Evolutionary conservation across 2,888 invertebrate genomes (phyloP), one percentile per base, ranked within the genome.

Genomic region (Drosophila rellima): DNA sequence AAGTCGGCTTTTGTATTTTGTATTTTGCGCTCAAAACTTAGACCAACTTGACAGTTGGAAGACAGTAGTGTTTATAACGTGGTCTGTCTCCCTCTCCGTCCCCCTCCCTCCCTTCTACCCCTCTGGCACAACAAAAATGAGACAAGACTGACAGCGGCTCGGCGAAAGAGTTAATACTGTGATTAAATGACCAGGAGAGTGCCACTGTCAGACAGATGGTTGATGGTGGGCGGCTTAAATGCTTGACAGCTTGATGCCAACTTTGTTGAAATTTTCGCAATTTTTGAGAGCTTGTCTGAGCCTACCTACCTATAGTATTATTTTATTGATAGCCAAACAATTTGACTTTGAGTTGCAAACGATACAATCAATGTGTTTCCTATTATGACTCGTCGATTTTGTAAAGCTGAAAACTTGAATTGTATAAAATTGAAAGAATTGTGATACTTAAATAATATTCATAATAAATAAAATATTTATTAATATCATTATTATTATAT

Each of bases 91-190:
- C 3, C 42, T 8, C 18, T 15, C n/a, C 56, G 48, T 52, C 48
- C 13, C 10, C 11, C 15, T 23, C n/a, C 1, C 55, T 59, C 35
- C 50, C 59, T 52, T 26, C 26, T 26, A 5, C 26, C 26, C 51
- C 48, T 66, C 31, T 10, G 44, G 42, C 57, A 35, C 59, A 52
- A 42, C 57, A 67, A 70, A 75, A 78, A 78, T 69, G 78, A 81
- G 83, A 82, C 84, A 78, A 84, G 89, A 89, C 78, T 90, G 90
- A 90, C 90, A 90, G 90, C 88, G 80, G 89, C 89, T 90, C 90
- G 78, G 85, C 80, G 77, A 90, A 90, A 89, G 90, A 89, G 91
- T 90, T 90, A 90, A 89, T 88, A 84, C 89, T 78, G 86, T 82
- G 80, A 88, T 90, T 90, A 90, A 89, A 89, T 82, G 88, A 80